Conservation (phyloP, 2,113 vertebrate species). For the Irena cyanogastra region DNA sequence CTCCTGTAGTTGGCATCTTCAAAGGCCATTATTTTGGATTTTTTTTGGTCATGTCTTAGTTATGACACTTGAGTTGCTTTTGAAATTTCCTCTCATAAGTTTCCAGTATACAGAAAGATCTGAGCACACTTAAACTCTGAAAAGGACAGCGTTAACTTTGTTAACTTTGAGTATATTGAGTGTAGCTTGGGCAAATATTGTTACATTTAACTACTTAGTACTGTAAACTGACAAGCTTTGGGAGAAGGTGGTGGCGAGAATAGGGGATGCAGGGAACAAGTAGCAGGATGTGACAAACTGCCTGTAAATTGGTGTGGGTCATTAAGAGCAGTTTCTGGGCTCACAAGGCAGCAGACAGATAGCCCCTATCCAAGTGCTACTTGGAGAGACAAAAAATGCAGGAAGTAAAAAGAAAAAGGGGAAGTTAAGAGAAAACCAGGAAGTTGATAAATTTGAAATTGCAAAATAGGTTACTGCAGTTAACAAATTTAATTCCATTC, state of each 20-base stretch:
- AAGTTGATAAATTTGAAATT: background rate
- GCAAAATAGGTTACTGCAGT: background rate
- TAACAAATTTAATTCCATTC: background rate
- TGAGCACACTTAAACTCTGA: background rate
- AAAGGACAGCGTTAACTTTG: background rate
- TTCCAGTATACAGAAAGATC: background rate
- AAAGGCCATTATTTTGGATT: background rate
- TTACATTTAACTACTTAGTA: background rate
- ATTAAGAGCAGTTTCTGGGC: background rate
- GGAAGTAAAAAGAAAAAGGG: background rate
- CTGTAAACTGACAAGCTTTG: background rate
- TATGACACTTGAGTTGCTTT: background rate
- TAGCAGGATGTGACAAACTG: background rate
- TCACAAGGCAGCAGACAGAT: background rate
- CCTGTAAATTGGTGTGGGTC: background rate
- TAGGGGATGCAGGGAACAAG: background rate
- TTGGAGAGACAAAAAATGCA: background rate
- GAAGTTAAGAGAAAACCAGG: background rate
- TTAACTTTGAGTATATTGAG: background rate
- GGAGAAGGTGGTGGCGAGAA: fast-evolving
- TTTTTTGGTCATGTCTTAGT: background rate
- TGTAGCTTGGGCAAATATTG: background rate
- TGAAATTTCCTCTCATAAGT: background rate
- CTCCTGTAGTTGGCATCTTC: background rate
- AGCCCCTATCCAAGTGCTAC: background rate